Evolutionary conservation across 1,140 invertebrate genomes (phyloP).

Genomic region (Zeugodacus cucurbitae): DNA sequence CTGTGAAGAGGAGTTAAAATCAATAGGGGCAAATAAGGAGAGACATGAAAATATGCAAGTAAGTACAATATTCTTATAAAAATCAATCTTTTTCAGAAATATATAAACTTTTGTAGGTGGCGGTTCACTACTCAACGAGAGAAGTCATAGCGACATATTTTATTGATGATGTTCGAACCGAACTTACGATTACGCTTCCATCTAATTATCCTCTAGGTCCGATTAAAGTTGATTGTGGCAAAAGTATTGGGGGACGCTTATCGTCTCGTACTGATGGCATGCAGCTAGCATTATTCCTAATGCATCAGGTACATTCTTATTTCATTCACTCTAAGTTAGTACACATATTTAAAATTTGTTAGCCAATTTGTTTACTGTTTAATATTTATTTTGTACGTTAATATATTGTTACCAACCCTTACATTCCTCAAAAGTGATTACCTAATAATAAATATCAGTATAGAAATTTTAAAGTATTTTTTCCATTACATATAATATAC

Average conservation of each 20-base stretch:
- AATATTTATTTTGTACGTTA: too few species aligned
- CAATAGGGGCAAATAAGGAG: constrained; percentile 68
- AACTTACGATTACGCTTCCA: constrained; percentile 81
- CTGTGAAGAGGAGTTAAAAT: constrained; percentile 76
- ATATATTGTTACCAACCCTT: too few species aligned
- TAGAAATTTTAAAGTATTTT: too few species aligned
- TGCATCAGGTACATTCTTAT: constrained; percentile 75
- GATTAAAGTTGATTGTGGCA: constrained; percentile 76
- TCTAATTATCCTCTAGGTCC: constrained; percentile 83
- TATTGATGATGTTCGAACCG: constrained; percentile 84
- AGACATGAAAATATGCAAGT: constrained; percentile 80
- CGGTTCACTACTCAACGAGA: constrained; percentile 74
- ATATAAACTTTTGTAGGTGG: constrained; percentile 69
- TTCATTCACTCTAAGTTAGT: too few species aligned
- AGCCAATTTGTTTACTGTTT: too few species aligned
- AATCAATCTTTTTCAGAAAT: too few species aligned
- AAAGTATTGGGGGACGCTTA: constrained; percentile 71
- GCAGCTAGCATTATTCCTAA: constrained; percentile 83
- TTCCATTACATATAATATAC: too few species aligned
- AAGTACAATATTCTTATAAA: constrained; percentile 47
- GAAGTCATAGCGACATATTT: constrained; percentile 85
- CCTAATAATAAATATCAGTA: too few species aligned
- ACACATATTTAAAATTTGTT: too few species aligned
- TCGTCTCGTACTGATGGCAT: constrained; percentile 80
- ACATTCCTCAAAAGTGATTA: too few species aligned